Percentiles rank a stretch among this genome's conserved stretches.
phyloP scores from a whole-genome alignment of 2,888 invertebrate species.

The Eledone cirrhosa region DNA sequence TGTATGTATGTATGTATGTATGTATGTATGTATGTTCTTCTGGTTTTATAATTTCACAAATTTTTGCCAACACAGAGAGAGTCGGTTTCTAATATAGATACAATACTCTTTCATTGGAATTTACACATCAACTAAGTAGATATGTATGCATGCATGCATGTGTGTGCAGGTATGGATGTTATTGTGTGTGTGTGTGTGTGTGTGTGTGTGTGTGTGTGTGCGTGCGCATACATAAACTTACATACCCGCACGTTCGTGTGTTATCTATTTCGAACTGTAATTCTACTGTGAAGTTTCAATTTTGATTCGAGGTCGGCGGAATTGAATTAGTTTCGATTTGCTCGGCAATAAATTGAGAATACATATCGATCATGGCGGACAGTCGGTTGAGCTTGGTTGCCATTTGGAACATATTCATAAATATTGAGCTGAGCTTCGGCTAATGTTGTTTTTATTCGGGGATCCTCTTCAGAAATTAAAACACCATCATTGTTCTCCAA shows the following conservation, averaged over 20 bases:
- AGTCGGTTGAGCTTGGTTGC: background rate
- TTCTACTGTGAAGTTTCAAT: background rate
- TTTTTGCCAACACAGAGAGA: no score
- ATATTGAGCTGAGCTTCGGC: conserved; percentile 16
- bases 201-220: background rate
- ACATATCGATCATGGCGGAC: background rate
- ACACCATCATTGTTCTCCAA: conserved; percentile 3
- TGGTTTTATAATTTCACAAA: no score
- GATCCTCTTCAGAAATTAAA: conserved; percentile 2
- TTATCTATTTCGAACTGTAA: background rate
- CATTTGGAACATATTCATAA: background rate
- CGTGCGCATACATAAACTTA: background rate
- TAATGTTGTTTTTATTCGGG: background rate
- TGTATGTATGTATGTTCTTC: background rate
- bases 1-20: no score
- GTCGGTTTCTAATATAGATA: no score
- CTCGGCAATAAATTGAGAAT: conserved; percentile 17
- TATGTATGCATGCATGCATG: background rate
- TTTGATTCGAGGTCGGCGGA: background rate
- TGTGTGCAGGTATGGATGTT: background rate
- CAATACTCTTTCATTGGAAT: no score
- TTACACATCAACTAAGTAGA: no score
- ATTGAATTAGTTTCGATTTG: background rate
- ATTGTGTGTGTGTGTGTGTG: background rate
- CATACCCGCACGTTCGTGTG: background rate